Evolutionary conservation across 2,113 vertebrate genomes (phyloP).

Genomic region (Platanista minor): DNA sequence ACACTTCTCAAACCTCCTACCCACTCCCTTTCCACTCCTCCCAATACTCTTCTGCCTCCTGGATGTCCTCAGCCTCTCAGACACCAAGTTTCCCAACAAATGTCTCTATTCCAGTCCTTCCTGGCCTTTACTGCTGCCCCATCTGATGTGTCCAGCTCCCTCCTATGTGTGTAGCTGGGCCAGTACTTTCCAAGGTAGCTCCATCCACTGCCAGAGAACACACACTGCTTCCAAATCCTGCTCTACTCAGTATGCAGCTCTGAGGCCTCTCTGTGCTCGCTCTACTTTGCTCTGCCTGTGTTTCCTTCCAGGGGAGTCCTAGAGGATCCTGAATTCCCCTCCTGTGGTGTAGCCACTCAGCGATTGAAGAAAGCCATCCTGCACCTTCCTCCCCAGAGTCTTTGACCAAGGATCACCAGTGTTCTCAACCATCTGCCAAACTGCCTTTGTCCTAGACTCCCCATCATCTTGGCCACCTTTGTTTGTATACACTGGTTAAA

Average conservation of each 20-base stretch:
- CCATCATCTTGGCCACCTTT: neutral
- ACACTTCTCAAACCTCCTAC: neutral
- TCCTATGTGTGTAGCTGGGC: neutral
- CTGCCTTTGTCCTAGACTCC: neutral
- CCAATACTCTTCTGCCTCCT: accelerated
- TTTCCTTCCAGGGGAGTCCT: neutral
- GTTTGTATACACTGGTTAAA: neutral
- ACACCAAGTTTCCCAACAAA: neutral
- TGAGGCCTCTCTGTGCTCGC: neutral
- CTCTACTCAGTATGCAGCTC: accelerated
- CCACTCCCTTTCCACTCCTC: too few relatives aligned
- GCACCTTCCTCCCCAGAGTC: neutral
- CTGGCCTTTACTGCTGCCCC: neutral
- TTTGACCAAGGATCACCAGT: neutral
- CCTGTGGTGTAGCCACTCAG: neutral
- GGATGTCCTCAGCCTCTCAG: neutral
- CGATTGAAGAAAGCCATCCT: neutral
- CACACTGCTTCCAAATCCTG: neutral
- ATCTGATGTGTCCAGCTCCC: neutral
- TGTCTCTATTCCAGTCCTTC: neutral
- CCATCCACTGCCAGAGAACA: too few relatives aligned
- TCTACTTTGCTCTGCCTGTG: neutral
- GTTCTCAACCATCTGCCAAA: neutral
- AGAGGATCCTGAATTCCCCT: neutral
- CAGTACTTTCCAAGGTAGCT: neutral